A percentile compares a stretch with the other conserved stretches of the same genome.
phyloP scores from a whole-genome alignment of 2,113 vertebrate species.

The Syngnathus floridae region DNA sequence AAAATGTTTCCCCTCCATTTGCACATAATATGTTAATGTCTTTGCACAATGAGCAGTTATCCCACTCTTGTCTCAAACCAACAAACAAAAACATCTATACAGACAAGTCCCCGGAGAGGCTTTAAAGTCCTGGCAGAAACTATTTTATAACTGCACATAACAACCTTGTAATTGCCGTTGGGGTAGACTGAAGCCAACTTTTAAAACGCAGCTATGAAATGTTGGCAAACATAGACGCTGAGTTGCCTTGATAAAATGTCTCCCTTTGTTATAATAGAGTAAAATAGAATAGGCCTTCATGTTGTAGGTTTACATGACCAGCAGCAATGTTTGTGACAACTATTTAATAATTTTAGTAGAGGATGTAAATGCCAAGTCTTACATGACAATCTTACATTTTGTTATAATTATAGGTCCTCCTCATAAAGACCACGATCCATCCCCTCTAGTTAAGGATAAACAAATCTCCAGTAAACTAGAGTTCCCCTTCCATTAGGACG shows the following conservation, averaged over 20 bases:
- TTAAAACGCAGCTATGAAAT: constrained; percentile 36
- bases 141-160: constrained; percentile 25
- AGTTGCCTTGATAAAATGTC: constrained; percentile 3
- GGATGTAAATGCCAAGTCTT: background rate
- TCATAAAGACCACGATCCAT: too few relatives aligned
- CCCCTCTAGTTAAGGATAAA: too few relatives aligned
- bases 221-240: constrained; percentile 4
- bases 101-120: constrained; percentile 10
- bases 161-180: constrained; percentile 41
- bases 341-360: background rate
- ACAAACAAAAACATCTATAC: constrained; percentile 20
- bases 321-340: background rate
- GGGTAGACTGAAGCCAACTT: constrained; percentile 34
- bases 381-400: background rate
- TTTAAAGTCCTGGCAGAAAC: constrained; percentile 22
- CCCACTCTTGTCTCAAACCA: constrained; percentile 8
- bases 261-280: background rate
- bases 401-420: too few relatives aligned
- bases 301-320: background rate
- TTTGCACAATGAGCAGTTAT: background rate
- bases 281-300: background rate
- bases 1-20: constrained; percentile 10
- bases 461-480: too few relatives aligned
- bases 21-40: constrained; percentile 5
- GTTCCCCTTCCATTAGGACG: too few relatives aligned